Percentiles rank a stretch among this genome's conserved stretches.
phyloP scores from a whole-genome alignment of 2,797 vertebrate genomes.

The Notamacropus eugenii region DNA sequence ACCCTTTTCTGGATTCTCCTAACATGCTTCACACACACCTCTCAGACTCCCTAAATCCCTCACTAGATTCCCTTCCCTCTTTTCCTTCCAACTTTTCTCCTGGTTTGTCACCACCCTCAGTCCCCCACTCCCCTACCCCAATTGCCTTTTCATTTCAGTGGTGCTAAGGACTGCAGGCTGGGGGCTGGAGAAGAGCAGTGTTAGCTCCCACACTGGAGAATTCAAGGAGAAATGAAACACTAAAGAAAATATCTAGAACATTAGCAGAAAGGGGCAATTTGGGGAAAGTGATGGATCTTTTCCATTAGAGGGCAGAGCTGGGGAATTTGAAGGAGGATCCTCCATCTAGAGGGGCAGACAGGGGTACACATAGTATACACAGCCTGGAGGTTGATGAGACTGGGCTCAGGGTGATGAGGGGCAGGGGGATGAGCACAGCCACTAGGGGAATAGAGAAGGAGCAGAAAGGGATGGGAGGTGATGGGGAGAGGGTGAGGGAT shows the following conservation, averaged over 20 bases:
- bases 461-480: not conserved
- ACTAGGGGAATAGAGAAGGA: not conserved
- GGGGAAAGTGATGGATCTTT: slow-evolving; percentile 15
- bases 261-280: slow-evolving; percentile 1
- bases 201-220: not conserved
- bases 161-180: not conserved
- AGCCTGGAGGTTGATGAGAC: not conserved
- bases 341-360: not conserved
- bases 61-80: not conserved
- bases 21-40: not conserved
- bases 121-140: not conserved
- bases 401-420: not conserved
- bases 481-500: not conserved
- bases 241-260: not conserved
- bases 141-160: not conserved
- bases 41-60: not conserved
- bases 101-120: not conserved
- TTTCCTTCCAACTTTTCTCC: not conserved
- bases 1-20: not conserved
- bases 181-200: not conserved
- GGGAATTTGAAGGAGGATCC: slow-evolving; percentile 23
- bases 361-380: not conserved
- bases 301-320: slow-evolving; percentile 42
- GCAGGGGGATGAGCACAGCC: not conserved
- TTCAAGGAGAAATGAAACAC: slow-evolving; percentile 29